Evolutionary conservation across 2,797 vertebrate species (phyloP), one percentile per base, ranked within the genome.

Genomic region (Lophotriccus pileatus): DNA sequence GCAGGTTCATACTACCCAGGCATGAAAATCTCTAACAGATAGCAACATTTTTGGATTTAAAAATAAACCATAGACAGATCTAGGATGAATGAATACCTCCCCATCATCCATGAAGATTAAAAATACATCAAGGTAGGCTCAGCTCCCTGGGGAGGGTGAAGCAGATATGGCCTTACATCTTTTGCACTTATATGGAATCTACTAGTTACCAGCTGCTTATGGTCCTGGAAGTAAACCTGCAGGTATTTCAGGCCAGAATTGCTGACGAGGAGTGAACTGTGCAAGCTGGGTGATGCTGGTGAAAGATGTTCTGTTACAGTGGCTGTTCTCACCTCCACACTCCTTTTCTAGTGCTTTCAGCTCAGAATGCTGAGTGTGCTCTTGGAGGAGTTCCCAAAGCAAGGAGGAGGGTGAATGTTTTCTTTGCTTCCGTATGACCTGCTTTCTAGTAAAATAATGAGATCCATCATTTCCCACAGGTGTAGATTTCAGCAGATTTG

Each of bases 261-360:
- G 24, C 30, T 74, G 60, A 72, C 50, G 47, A 27, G 30, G 82
- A 63, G 34, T 24, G 27, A 92, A 27, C 15, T 53, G 43, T 11
- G 14, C 20, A 50, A 69, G 15, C 56, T 50, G 43, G 24, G 55
- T 46, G 18, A 43, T 39, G 14, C n/a, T 70, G 58, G 62, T 50
- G 66, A 59, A 67, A 44, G 27, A 50, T 7, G 21, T 39, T 25
- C 8, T 28, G 14, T 63, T 37, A 75, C 0, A 2, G 49, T 1
- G 0, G 8, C 21, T 86, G 14, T 12, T 10, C 36, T 81, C 20
- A 43, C 8, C n/a, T 69, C 25, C 2, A 0, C 39, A 32, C 22
- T 44, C 56, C 28, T 75, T 49, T 83, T 50, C 56, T 79, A 56
- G 10, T 22, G 30, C 21, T 43, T 83, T 32, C 37, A 30, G 12